These are phyloP conservation scores for Pachyrhynchus sulphureomaculatus DNA, from an alignment of 1,140 invertebrate species.

Conservation along the genomic window DNA sequence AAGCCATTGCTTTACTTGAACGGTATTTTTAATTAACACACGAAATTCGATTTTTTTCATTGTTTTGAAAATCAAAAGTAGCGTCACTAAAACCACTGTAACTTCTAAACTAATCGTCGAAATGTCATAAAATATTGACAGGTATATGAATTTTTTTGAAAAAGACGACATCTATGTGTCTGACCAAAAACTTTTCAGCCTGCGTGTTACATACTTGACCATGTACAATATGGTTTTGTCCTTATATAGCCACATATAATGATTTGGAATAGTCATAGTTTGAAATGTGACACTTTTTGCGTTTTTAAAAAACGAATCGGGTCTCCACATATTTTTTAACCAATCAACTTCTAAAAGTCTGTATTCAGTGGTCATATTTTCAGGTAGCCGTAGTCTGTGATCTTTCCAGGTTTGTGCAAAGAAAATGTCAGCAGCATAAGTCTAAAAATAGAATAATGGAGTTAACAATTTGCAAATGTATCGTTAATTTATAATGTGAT, in stretches of 20 bases:
- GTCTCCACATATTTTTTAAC: slow-evolving; percentile 88
- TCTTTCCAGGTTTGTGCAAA: slow-evolving; percentile 92
- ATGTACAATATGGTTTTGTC: slow-evolving; percentile 86
- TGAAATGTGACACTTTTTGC: slow-evolving; percentile 91
- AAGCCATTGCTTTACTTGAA: too few relatives aligned
- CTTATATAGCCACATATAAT: slow-evolving; percentile 86
- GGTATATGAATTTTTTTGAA: too few relatives aligned
- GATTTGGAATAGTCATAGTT: slow-evolving; percentile 91
- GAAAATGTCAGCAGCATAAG: slow-evolving; percentile 87
- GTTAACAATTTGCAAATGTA: too few relatives aligned
- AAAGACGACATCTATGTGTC: too few relatives aligned
- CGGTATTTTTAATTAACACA: too few relatives aligned
- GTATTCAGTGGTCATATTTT: slow-evolving; percentile 91
- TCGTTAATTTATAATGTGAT: too few relatives aligned
- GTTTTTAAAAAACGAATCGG: slow-evolving; percentile 87
- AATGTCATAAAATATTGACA: too few relatives aligned
- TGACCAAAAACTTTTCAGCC: too few relatives aligned
- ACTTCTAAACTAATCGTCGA: too few relatives aligned
- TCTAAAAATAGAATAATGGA: slow-evolving; percentile 57
- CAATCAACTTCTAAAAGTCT: slow-evolving; percentile 83
- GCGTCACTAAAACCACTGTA: too few relatives aligned
- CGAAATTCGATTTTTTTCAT: too few relatives aligned
- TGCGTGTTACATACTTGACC: slow-evolving; percentile 74
- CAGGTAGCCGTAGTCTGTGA: slow-evolving; percentile 78
- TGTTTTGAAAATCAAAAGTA: too few relatives aligned